Percentiles rank a stretch among this genome's conserved stretches.
Evolutionary conservation across 1,140 invertebrate genomes (phyloP).

Genomic region (Whitmania pigra): DNA sequence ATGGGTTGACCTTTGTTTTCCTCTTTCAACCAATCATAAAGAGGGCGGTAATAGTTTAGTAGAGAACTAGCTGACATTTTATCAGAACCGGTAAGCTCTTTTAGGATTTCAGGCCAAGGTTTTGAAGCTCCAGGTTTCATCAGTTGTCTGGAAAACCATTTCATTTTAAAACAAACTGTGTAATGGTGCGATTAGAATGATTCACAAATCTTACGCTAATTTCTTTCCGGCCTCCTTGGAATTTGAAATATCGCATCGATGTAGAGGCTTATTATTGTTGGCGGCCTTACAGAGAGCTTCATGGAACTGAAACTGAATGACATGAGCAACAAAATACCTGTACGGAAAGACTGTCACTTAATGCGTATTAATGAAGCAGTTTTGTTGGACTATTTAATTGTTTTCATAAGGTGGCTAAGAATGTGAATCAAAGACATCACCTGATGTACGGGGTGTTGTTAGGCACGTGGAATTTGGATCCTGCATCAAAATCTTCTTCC

Average conservation of each 20-base stretch:
- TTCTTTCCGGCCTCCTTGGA: constrained; percentile 56
- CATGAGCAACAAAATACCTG: constrained; percentile 80
- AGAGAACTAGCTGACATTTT: constrained; percentile 57
- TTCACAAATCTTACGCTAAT: constrained; percentile 28
- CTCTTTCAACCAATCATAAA: constrained; percentile 58
- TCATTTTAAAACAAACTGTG: not conserved
- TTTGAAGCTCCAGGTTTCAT: constrained; percentile 60
- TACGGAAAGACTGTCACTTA: constrained; percentile 26
- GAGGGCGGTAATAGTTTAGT: constrained; percentile 43
- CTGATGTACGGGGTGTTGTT: constrained; percentile 32
- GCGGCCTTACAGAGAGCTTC: constrained; percentile 63
- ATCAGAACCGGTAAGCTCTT: constrained; percentile 59
- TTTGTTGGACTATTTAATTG: not conserved
- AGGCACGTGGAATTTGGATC: constrained; percentile 34
- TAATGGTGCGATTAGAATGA: not conserved
- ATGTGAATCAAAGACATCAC: constrained; percentile 21
- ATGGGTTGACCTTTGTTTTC: constrained; percentile 33
- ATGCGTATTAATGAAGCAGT: not conserved
- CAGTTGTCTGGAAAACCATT: constrained; percentile 43
- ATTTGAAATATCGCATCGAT: constrained; percentile 62
- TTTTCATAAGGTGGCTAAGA: not conserved
- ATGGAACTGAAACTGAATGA: constrained; percentile 83
- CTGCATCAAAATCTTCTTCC: constrained; percentile 32
- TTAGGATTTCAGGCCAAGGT: constrained; percentile 66
- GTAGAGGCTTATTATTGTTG: constrained; percentile 47